Base-by-base conservation (phyloP, 2,888 invertebrate genomes). In the Drosophila robusta region DNA sequence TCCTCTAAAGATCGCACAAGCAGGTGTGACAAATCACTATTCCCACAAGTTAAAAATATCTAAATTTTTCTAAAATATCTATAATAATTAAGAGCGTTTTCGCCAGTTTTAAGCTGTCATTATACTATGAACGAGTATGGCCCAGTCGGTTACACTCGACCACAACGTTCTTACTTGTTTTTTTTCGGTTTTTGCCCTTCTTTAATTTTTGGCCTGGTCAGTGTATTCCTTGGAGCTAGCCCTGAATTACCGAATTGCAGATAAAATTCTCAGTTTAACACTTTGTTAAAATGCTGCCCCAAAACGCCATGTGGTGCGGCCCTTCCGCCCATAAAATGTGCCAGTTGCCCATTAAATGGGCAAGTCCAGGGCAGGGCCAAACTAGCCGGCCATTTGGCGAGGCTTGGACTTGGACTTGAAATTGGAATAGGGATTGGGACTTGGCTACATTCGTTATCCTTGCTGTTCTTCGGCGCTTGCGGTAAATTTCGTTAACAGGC, bases 181-280 rank as follows among this genome's bases (percentile, higher is more conserved):
- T 22, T 22, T 45, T 29, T 47, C 51, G 16, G 22, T 29, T 42
- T 45, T 39, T 42, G 14, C 29, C 29, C 18, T 18, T 44, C 45
- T 46, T 49, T 54, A 51, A 46, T 38, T 32, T 39, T 26, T 34
- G 42, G 57, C 32, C 14, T 55, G 44, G 55, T 63, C 61, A 65
- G 72, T 58, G 70, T 78, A 80, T 84, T 86, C 80, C 80, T 88
- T 83, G 68, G 89, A 80, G 84, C 56, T 77, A 45, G 41, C 49
- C 52, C 64, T 80, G 84, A 84, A 84, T 87, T 84, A 84, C 87
- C 79, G 78, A 88, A 85, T 75, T 68, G 87, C 87, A 89, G 89
- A 89, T 86, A 86, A 89, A 86, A 89, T 87, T 86, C 85, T 87
- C 89, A 89, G 85, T 87, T 86, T 86, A 86, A 89, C 85, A 86